Evolutionary conservation across 1,140 invertebrate species (phyloP), one percentile per base, ranked within the genome.

Genomic region (Mylabris phalerata): DNA sequence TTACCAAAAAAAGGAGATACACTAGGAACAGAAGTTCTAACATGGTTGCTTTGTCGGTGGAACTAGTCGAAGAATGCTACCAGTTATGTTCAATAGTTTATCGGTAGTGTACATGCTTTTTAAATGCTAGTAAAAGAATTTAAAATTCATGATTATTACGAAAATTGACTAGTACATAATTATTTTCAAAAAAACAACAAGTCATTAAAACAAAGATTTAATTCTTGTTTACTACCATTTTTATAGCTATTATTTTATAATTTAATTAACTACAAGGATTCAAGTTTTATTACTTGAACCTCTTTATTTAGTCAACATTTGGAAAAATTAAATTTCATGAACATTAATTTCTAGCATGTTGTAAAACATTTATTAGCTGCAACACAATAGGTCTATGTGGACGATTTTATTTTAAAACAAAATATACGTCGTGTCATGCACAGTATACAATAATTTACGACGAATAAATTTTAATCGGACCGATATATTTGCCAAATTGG

Each of bases 401-500:
- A 45, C 51, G 46, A 54, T 54, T 54, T 54, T 54, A 54, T 42
- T 54, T 42, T 45, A 54, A 54, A 54, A 54, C 45, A 54, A 25
- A 54, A 54, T 27, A 45, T 54, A 54, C 38, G 46, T 32, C 25
- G 26, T 54, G 51, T 54, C 51, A 54, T 54, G 39, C 39, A 45
- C 51, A 45, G 42, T 45, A 32, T 54, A 54, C 51, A 54, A 45
- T 54, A 54, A 54, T 54, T 54, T 54, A 54, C 46, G 39, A 42
- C 51, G 46, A 45, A 54, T 54, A 54, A 54, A 54, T 54, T 54
- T 54, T 54, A 54, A 54, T 54, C 43, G 50, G 13, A 54, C 42
- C 32, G 32, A 32, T 32, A 32, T 32, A 54, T 45, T 54, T 54
- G 51, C 51, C 51, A 54, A 54, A 54, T 54, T 54, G 51, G 46